Percentiles rank a stretch among this genome's conserved stretches.
These are phyloP conservation scores for Eurypyga helias DNA, from an alignment of 2,113 vertebrate species.

Conservation along the genomic window DNA sequence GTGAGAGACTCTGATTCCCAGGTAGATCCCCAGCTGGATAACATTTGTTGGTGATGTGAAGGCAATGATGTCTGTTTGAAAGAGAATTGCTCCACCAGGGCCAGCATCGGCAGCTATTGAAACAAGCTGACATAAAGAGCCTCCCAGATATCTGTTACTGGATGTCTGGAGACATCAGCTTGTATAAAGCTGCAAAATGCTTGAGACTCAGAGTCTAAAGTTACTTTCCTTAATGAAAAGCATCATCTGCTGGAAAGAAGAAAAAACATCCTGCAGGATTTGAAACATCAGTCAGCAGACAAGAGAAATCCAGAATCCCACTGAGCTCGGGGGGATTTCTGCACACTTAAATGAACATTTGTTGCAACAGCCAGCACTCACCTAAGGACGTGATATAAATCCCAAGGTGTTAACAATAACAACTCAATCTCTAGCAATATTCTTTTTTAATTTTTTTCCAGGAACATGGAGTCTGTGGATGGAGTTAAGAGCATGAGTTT, in stretches of 20 bases:
- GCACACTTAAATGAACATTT: neutral
- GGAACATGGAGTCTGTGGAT: neutral
- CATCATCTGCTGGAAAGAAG: neutral
- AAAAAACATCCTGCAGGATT: neutral
- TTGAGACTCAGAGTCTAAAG: neutral
- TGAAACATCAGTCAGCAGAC: neutral
- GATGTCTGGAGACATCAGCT: neutral
- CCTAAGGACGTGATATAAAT: neutral
- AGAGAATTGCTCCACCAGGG: neutral
- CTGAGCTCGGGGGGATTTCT: neutral
- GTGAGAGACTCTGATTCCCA: neutral
- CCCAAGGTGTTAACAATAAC: neutral
- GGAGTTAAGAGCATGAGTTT: neutral
- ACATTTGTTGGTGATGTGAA: neutral
- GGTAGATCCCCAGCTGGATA: neutral
- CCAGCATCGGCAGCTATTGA: neutral
- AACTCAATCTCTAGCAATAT: neutral
- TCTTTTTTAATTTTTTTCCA: neutral
- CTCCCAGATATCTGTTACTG: neutral
- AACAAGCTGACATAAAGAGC: neutral
- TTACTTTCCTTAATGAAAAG: constrained; percentile 37
- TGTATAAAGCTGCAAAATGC: neutral
- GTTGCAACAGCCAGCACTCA: neutral
- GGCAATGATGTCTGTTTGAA: neutral
- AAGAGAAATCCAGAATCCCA: neutral